phyloP scores from a whole-genome alignment of 2,113 vertebrate genomes.

The Neodon shergylaensis region DNA sequence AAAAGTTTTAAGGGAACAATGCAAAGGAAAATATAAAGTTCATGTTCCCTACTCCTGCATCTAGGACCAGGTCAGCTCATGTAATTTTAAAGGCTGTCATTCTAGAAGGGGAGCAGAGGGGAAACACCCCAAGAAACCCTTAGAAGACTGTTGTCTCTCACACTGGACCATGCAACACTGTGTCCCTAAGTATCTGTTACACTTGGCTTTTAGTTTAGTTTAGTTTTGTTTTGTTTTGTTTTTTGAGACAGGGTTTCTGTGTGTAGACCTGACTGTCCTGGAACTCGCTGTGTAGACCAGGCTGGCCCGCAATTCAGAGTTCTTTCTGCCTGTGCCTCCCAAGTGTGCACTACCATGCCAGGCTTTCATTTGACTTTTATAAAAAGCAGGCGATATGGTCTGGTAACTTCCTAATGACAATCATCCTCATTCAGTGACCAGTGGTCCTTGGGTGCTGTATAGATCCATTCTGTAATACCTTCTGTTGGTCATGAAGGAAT shows the following conservation, averaged over 20 bases:
- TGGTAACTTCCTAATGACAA: conserved; percentile 65
- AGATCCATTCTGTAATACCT: conserved; percentile 17
- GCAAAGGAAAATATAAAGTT: conserved; percentile 40
- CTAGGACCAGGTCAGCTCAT: conserved; percentile 12
- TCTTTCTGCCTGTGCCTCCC: background rate
- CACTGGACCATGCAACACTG: background rate
- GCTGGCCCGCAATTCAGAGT: background rate
- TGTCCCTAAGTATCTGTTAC: conserved; percentile 44
- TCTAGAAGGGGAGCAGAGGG: conserved; percentile 55
- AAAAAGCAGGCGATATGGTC: background rate
- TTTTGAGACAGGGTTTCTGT: background rate
- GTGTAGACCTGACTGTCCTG: background rate
- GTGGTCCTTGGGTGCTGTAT: conserved; percentile 19
- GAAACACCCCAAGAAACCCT: conserved; percentile 23
- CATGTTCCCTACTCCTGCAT: background rate
- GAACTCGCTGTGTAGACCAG: background rate
- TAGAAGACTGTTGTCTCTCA: conserved; percentile 28
- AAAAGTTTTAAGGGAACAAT: conserved; percentile 59
- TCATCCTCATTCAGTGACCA: conserved; percentile 57
- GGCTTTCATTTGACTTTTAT: background rate
- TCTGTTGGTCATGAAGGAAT: conserved; percentile 48
- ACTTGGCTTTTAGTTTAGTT: conserved; percentile 13
- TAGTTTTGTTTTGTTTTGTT: no score
- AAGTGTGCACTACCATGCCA: background rate
- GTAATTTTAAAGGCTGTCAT: conserved; percentile 1